A percentile compares a stretch with the other conserved stretches of the same genome.
Conservation (phyloP, 1,140 invertebrate genomes). For the Amyelois transitella region DNA sequence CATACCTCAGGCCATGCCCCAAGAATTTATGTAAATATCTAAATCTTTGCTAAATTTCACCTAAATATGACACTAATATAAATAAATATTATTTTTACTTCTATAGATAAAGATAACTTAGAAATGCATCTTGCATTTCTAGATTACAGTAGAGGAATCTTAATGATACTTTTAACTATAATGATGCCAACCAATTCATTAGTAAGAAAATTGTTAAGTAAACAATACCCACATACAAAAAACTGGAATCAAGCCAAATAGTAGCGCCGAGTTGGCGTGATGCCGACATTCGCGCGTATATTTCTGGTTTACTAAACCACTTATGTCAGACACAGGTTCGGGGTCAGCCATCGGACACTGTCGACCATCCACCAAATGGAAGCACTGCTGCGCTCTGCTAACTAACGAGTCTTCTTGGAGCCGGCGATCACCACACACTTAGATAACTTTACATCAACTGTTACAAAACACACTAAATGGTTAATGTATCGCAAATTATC, state of each 20-base stretch:
- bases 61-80: no score
- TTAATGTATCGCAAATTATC: slow-evolving; percentile 55
- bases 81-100: no score
- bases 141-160: no score
- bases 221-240: neutral
- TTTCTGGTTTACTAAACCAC: neutral
- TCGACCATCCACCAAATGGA: slow-evolving; percentile 24
- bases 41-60: no score
- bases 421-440: slow-evolving; percentile 34
- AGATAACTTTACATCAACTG: slow-evolving; percentile 57
- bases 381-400: slow-evolving; percentile 5
- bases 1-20: no score
- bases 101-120: no score
- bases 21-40: no score
- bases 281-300: neutral
- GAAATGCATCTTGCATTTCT: no score
- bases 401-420: slow-evolving; percentile 19
- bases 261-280: neutral
- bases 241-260: neutral
- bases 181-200: neutral
- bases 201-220: neutral
- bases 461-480: slow-evolving; percentile 47
- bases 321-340: slow-evolving; percentile 36
- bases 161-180: neutral
- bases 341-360: slow-evolving; percentile 26